Evolutionary conservation across 35 echinoderm and acorn worm genomes (phyloP).

Genomic region (Eucidaris tribuloides): DNA sequence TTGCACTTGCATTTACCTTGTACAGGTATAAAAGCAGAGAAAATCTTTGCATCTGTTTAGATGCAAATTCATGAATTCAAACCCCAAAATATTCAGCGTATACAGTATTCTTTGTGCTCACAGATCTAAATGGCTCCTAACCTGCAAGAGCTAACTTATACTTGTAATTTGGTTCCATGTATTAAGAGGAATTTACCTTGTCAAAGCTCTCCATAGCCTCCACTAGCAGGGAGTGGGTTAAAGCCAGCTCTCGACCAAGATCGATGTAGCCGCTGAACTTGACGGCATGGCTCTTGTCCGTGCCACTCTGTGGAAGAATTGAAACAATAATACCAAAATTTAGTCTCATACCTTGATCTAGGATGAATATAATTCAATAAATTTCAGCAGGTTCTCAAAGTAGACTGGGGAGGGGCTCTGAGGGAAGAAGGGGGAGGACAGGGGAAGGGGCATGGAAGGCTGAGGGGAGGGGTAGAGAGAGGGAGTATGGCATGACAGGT

Average conservation of each 20-base stretch:
- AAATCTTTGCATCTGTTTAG: too few relatives aligned
- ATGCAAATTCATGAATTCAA: too few relatives aligned
- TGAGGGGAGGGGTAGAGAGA: background rate
- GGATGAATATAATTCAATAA: too few relatives aligned
- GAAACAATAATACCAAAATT: background rate
- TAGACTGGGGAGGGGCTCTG: background rate
- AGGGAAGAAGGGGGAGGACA: background rate
- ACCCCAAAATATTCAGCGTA: too few relatives aligned
- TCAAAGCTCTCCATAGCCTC: constrained; percentile 76
- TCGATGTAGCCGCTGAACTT: constrained; percentile 97
- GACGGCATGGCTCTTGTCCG: constrained; percentile 68
- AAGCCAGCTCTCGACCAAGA: constrained; percentile 65
- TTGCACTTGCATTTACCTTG: too few relatives aligned
- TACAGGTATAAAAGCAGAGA: too few relatives aligned
- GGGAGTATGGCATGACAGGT: too few relatives aligned
- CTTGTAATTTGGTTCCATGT: too few relatives aligned
- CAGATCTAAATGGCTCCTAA: too few relatives aligned
- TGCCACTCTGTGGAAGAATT: constrained; percentile 52
- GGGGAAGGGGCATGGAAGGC: background rate
- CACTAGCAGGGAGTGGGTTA: constrained; percentile 68
- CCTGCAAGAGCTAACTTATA: too few relatives aligned
- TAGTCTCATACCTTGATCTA: background rate
- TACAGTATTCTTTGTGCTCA: too few relatives aligned
- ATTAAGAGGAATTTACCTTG: too few relatives aligned
- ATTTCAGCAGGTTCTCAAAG: background rate